phyloP scores from a whole-genome alignment of 1,140 invertebrate genomes.

The Hormaphis cornu region DNA sequence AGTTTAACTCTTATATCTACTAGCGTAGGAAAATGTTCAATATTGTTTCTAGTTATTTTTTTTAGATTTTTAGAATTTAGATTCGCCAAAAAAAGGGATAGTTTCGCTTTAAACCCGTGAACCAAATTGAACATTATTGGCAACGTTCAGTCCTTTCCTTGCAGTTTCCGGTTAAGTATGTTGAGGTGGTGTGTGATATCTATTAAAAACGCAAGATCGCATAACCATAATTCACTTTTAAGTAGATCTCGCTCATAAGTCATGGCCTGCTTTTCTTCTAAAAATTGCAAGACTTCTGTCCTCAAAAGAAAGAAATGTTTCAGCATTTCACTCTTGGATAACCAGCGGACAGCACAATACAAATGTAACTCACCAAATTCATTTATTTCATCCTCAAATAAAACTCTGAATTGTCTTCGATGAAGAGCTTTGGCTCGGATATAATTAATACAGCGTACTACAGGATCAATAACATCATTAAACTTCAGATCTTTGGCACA shows the following conservation, averaged over 20 bases:
- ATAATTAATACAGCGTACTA: constrained; percentile 12
- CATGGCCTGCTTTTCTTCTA: too few species aligned
- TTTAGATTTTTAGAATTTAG: too few species aligned
- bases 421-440: neutral
- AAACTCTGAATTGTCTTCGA: too few species aligned
- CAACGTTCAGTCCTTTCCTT: constrained; percentile 3
- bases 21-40: constrained; percentile 1
- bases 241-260: too few species aligned
- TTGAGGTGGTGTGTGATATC: neutral
- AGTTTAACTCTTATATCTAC: neutral
- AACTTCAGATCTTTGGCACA: too few species aligned
- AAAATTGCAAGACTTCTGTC: too few species aligned
- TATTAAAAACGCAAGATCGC: too few species aligned
- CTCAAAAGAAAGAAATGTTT: neutral
- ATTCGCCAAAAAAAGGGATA: neutral
- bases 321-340: neutral
- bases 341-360: neutral
- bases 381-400: neutral
- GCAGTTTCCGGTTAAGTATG: constrained; percentile 4
- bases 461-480: too few species aligned
- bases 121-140: too few species aligned
- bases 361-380: too few species aligned
- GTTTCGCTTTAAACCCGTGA: constrained; percentile 1
- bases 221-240: too few species aligned
- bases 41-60: neutral